Conservation (phyloP, 2,888 invertebrate species). For the Lasioglossum lativentre region DNA sequence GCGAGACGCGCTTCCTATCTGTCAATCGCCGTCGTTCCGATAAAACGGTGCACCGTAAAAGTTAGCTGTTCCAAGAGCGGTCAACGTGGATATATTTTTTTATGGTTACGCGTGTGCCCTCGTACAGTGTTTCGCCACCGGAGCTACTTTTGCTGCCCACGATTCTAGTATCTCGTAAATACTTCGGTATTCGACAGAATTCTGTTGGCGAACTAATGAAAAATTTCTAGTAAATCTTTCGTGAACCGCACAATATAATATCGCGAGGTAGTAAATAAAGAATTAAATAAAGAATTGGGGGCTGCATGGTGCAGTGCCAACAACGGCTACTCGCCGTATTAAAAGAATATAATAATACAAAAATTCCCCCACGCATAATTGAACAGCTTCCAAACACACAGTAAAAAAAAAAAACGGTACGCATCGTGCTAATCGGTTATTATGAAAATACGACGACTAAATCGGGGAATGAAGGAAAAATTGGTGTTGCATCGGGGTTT, state of each 20-base stretch:
- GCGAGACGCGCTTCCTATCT: background rate
- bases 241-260: background rate
- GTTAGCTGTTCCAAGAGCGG: conserved; percentile 17
- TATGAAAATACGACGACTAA: background rate
- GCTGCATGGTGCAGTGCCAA: too few species aligned
- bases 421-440: background rate
- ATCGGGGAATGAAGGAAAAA: background rate
- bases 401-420: background rate
- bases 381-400: background rate
- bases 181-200: background rate
- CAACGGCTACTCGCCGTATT: too few species aligned
- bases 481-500: background rate
- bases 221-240: background rate
- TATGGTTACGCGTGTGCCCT: conserved; percentile 20
- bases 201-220: background rate
- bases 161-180: background rate
- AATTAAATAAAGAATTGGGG: background rate
- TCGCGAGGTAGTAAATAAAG: background rate
- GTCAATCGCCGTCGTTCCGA: conserved; percentile 7
- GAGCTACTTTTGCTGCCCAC: background rate
- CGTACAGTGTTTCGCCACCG: conserved; percentile 4
- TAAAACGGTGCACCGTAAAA: background rate
- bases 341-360: background rate
- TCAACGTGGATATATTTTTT: conserved; percentile 28
- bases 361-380: background rate